Percentiles rank a stretch among this genome's conserved stretches.
Evolutionary conservation across 2,888 invertebrate genomes (phyloP).

Genomic region (Luperina nickerlii): DNA sequence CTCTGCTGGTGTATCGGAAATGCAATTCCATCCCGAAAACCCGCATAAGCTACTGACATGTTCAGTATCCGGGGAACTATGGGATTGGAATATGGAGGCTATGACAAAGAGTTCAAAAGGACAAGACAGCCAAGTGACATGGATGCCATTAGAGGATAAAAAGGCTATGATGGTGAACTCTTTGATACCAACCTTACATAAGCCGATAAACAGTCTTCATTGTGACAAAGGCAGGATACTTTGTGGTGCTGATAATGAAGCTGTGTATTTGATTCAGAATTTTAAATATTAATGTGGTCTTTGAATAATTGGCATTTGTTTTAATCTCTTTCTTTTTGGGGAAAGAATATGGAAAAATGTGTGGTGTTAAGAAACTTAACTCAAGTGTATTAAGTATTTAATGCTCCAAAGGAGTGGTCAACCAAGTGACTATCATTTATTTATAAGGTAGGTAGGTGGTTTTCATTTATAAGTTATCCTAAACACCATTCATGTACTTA

Average conservation of each 20-base stretch:
- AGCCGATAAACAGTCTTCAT: constrained; percentile 95
- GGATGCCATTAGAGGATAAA: constrained; percentile 93
- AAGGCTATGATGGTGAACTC: constrained; percentile 93
- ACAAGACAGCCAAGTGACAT: constrained; percentile 86
- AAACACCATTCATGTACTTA: not conserved
- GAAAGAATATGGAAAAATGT: constrained; percentile 3
- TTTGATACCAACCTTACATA: constrained; percentile 93
- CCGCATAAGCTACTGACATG: constrained; percentile 96
- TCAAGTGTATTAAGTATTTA: not conserved
- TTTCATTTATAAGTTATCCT: not conserved
- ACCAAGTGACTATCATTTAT: not conserved
- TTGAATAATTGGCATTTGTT: not conserved
- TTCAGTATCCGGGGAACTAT: constrained; percentile 95
- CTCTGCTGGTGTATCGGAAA: constrained; percentile 94
- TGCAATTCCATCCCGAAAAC: constrained; percentile 96
- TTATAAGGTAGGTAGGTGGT: not conserved
- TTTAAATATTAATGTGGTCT: constrained; percentile 81
- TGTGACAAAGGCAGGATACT: constrained; percentile 93
- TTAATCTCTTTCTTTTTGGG: not conserved
- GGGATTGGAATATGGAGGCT: constrained; percentile 95
- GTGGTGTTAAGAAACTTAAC: not conserved
- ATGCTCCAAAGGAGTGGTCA: not conserved
- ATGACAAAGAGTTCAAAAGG: constrained; percentile 83
- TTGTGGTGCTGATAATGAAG: constrained; percentile 97
- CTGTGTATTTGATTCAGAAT: constrained; percentile 94